Evolutionary conservation across 2,113 vertebrate genomes (phyloP).

Genomic region (Psammodynastes pulverulentus): DNA sequence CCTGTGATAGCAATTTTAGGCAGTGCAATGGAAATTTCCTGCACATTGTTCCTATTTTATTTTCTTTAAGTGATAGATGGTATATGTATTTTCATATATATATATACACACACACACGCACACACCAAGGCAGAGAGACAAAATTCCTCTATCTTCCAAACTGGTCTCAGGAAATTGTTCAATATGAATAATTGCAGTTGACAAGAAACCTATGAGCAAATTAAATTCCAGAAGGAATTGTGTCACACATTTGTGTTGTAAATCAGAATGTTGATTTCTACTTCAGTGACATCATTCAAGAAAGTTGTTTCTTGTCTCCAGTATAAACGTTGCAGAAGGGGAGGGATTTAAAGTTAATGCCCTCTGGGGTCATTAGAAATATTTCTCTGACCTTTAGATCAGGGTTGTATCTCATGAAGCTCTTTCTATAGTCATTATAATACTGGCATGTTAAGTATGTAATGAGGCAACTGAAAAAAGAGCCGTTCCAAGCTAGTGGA

Average conservation of each 20-base stretch:
- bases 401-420: slow-evolving; percentile 30
- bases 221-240: slow-evolving; percentile 64
- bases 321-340: slow-evolving; percentile 54
- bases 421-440: slow-evolving; percentile 29
- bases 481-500: slow-evolving; percentile 25
- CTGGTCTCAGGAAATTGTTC: slow-evolving; percentile 56
- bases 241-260: slow-evolving; percentile 50
- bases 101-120: background rate
- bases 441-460: slow-evolving; percentile 41
- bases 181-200: slow-evolving; percentile 47
- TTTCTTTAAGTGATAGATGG: slow-evolving; percentile 35
- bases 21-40: slow-evolving; percentile 51
- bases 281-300: slow-evolving; percentile 65
- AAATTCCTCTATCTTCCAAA: slow-evolving; percentile 20
- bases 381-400: slow-evolving; percentile 37
- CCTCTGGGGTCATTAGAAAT: slow-evolving; percentile 38
- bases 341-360: slow-evolving; percentile 46
- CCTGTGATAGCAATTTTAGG: slow-evolving; percentile 65
- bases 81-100: background rate
- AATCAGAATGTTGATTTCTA: slow-evolving; percentile 63
- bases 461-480: slow-evolving; percentile 30
- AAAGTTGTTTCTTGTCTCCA: slow-evolving; percentile 63
- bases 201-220: slow-evolving; percentile 51
- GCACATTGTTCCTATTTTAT: slow-evolving; percentile 57
- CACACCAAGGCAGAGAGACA: background rate